A percentile compares a stretch with the other conserved stretches of the same genome.
Evolutionary conservation across 1,140 invertebrate species (phyloP).

Genomic region (Gonatopus flavifemur): DNA sequence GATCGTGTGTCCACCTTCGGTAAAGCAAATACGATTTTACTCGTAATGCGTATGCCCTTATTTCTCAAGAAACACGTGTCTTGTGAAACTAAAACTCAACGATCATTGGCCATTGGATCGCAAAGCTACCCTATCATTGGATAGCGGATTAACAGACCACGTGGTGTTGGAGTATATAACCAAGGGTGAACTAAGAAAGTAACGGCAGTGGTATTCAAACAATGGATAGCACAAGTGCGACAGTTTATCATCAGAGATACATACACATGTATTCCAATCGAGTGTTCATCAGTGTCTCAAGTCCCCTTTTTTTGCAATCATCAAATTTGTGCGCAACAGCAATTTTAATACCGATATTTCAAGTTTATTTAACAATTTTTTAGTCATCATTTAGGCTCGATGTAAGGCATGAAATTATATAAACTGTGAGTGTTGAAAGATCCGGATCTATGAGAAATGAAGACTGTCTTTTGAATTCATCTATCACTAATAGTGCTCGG

Average conservation of each 20-base stretch:
- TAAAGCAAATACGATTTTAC: constrained; percentile 35
- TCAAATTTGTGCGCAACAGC: no score
- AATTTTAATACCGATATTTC: no score
- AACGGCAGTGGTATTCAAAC: constrained; percentile 47
- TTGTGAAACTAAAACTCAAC: constrained; percentile 31
- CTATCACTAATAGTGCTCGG: no score
- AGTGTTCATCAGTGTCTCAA: no score
- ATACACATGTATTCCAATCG: no score
- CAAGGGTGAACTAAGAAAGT: constrained; percentile 45
- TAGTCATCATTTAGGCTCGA: no score
- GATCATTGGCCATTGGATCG: constrained; percentile 37
- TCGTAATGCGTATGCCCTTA: constrained; percentile 40
- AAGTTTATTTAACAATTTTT: no score
- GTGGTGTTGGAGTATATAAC: constrained; percentile 56
- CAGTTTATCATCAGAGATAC: constrained; percentile 14
- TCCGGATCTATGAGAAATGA: no score
- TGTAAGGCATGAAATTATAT: no score
- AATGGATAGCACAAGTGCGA: constrained; percentile 37
- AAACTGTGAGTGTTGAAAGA: no score
- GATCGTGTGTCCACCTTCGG: constrained; percentile 24
- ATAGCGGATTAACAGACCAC: constrained; percentile 53
- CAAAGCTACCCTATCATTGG: constrained; percentile 43
- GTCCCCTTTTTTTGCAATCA: no score
- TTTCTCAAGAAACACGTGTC: constrained; percentile 46
- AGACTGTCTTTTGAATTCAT: no score